Conservation (phyloP, 2,113 vertebrate species). For the Myodes glareolus region DNA sequence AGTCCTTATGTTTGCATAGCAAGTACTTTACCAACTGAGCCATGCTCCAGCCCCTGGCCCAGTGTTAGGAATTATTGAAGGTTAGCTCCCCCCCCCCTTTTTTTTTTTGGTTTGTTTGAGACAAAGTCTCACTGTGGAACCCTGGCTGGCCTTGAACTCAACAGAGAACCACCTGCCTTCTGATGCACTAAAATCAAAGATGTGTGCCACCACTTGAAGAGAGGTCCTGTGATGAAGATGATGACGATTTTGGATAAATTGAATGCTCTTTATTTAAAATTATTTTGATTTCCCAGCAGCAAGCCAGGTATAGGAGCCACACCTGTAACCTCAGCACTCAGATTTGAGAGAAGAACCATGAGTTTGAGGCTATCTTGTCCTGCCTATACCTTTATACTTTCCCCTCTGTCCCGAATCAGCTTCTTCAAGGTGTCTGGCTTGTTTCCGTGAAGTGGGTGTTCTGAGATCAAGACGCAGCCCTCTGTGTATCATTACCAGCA, state of each 20-base stretch:
- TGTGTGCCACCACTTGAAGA: background rate
- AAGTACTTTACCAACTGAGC: background rate
- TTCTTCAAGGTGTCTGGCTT: background rate
- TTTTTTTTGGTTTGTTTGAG: background rate
- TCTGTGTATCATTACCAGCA: no score
- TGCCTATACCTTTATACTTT: background rate
- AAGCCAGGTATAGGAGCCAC: background rate
- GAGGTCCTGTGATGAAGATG: no score
- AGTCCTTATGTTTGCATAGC: background rate
- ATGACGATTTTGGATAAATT: background rate
- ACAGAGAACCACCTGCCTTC: background rate
- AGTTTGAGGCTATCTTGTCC: background rate
- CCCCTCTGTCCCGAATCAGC: background rate
- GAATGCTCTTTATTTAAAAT: background rate
- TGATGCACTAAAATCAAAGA: background rate
- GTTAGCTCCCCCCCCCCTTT: background rate
- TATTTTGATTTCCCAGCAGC: background rate
- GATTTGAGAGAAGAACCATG: background rate
- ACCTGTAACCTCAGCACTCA: background rate
- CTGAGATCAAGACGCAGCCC: background rate
- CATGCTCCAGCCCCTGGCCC: background rate
- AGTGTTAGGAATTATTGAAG: background rate
- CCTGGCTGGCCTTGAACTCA: background rate
- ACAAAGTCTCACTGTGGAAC: background rate
- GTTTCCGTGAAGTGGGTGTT: background rate